Conservation (phyloP, 1,140 invertebrate species). For the Eueides isabella region DNA sequence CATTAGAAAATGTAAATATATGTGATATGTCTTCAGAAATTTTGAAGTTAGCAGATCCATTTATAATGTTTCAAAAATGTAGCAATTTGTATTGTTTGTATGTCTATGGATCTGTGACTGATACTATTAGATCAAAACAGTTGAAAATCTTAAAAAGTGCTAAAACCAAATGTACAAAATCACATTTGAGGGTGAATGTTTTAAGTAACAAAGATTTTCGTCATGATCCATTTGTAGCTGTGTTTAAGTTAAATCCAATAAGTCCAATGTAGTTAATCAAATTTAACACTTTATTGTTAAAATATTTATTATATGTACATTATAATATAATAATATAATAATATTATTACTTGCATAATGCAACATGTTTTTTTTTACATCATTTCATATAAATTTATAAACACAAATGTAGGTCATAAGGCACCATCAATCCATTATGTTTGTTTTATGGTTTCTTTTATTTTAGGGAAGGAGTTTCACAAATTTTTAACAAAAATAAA, state of each 20-base stretch:
- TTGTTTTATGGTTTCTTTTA: neutral
- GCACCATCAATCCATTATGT: neutral
- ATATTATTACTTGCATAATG: neutral
- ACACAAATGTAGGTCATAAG: neutral
- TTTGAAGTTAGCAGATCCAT: conserved; percentile 44
- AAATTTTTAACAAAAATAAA: no score
- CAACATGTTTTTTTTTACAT: neutral
- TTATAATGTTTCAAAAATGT: conserved; percentile 52
- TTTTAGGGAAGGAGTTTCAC: neutral
- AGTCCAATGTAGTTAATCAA: conserved; percentile 42
- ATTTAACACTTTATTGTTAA: neutral
- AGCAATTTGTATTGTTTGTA: conserved; percentile 56
- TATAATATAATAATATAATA: no score
- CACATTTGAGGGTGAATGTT: conserved; percentile 46
- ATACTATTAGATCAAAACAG: conserved; percentile 26
- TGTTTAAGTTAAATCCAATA: conserved; percentile 57
- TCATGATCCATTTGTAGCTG: conserved; percentile 54
- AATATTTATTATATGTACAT: neutral
- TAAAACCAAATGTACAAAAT: conserved; percentile 42
- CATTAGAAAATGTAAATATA: conserved; percentile 64
- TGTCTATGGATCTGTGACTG: conserved; percentile 42
- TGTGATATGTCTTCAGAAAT: conserved; percentile 37
- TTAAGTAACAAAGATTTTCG: conserved; percentile 21
- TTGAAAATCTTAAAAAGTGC: conserved; percentile 43
- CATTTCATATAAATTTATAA: neutral